Conservation (phyloP, 1,140 invertebrate genomes). For the Nilaparvata lugens region DNA sequence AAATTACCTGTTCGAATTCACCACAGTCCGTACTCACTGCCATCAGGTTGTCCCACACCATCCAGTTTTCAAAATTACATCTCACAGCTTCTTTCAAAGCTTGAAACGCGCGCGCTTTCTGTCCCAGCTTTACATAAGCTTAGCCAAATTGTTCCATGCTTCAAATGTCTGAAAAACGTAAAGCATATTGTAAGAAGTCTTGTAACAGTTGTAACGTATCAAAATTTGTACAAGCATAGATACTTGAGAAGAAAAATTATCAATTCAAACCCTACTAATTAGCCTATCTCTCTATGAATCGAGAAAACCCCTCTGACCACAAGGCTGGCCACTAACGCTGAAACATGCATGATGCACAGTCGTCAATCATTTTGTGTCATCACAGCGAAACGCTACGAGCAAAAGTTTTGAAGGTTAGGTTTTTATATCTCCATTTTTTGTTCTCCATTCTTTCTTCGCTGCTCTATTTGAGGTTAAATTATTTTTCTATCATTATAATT, state of each 20-base stretch:
- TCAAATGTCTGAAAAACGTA: conserved; percentile 61
- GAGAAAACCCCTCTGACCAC: too few relatives aligned
- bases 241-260: not conserved
- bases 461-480: too few relatives aligned
- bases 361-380: too few relatives aligned
- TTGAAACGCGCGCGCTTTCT: conserved; percentile 76
- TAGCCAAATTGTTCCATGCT: conserved; percentile 95
- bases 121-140: conserved; percentile 76
- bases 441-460: too few relatives aligned
- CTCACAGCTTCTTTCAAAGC: conserved; percentile 81
- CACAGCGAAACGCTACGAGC: too few relatives aligned
- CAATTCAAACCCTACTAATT: too few relatives aligned
- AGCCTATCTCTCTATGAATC: too few relatives aligned
- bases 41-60: conserved; percentile 94
- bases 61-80: conserved; percentile 93
- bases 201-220: not conserved
- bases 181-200: conserved; percentile 8
- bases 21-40: conserved; percentile 68
- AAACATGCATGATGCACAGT: too few relatives aligned
- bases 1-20: conserved; percentile 53
- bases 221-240: not conserved
- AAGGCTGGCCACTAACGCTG: too few relatives aligned
- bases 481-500: too few relatives aligned
- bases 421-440: too few relatives aligned
- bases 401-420: too few relatives aligned